Evolutionary conservation across 2,888 invertebrate species (phyloP).

Genomic region (Pseudeuparius sepicola): DNA sequence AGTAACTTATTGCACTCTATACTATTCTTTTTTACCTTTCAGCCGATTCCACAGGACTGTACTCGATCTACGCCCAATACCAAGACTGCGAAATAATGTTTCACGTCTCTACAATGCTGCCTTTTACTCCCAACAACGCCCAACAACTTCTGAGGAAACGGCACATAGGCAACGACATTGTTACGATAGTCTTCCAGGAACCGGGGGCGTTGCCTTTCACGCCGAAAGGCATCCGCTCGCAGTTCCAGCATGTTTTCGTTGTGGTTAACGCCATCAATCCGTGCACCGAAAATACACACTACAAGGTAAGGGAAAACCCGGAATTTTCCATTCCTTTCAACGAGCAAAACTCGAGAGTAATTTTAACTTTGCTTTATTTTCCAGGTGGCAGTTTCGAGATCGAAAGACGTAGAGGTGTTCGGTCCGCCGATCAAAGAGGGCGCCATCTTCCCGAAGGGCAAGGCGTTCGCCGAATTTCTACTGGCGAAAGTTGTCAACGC

Average conservation of each 20-base stretch:
- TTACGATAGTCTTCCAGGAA: constrained; percentile 90
- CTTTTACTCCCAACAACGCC: constrained; percentile 89
- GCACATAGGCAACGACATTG: constrained; percentile 97
- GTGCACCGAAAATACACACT: constrained; percentile 83
- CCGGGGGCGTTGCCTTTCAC: constrained; percentile 89
- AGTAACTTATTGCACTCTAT: no score
- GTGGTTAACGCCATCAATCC: constrained; percentile 83
- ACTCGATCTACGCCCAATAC: constrained; percentile 85
- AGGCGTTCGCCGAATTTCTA: constrained; percentile 90
- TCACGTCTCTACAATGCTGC: constrained; percentile 93
- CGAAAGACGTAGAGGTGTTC: constrained; percentile 91
- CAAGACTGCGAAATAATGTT: constrained; percentile 94
- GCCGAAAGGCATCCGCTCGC: constrained; percentile 87
- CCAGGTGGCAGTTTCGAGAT: constrained; percentile 49
- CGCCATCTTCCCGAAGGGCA: constrained; percentile 78
- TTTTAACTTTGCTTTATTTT: constrained; percentile 17
- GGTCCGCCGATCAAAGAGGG: constrained; percentile 90
- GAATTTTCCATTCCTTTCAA: no score
- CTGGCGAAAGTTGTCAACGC: constrained; percentile 94
- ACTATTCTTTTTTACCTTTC: constrained; percentile 30
- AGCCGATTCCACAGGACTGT: constrained; percentile 88
- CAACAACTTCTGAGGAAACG: constrained; percentile 91
- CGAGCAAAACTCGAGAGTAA: no score
- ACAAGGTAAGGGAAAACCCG: no score
- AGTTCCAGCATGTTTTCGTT: constrained; percentile 96